Base-by-base conservation (phyloP, 2,797 vertebrate genomes). In the Semotilus atromaculatus region DNA sequence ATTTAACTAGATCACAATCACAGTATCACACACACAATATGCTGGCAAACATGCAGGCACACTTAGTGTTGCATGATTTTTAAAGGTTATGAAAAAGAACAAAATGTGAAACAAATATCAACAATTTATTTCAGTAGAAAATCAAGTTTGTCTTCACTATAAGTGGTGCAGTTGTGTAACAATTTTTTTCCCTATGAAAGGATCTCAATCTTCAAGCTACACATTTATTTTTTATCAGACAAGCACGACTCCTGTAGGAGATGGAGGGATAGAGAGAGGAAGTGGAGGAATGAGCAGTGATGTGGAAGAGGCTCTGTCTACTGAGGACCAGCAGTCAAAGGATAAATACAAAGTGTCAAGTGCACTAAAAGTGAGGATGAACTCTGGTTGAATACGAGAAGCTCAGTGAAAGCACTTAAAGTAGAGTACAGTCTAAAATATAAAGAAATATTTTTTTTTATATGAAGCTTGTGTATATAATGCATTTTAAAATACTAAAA, bases 181-280 rank as follows among this genome's bases (percentile, higher is more conserved):
- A 21, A 29, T 84, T 80, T 86, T 79, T 71, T 76, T 7, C 45
- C 21, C 70, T 85, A 76, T 62, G 3, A 77, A 26, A 86, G 58
- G 38, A 88, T 62, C 75, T 77, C 74, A 40, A 31, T 68, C 80
- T 74, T 83, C 8, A 16, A 83, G 80, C 75, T 85, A 84, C 31
- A 43, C 86, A 85, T 88, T 67, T 84, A 89, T 88, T 82, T 89
- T 89, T 89, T 26, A 85, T 88, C 80, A 88, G 80, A 83, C 31
- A 80, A 76, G 36, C 26, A 23, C 21, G 2, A 75, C 71, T 82
- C 26, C 36, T 86, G 79, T 40, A 64, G 43, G 26, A 72, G 60
- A 67, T 62, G 80, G 29, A 73, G 31, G 29, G 72, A 82, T 31
- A 82, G 71, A 67, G 77, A 66, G 58, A 73, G 86, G 70, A 53